Evolutionary conservation across 1,140 invertebrate species (phyloP).

Genomic region (Diploscapter pachys): DNA sequence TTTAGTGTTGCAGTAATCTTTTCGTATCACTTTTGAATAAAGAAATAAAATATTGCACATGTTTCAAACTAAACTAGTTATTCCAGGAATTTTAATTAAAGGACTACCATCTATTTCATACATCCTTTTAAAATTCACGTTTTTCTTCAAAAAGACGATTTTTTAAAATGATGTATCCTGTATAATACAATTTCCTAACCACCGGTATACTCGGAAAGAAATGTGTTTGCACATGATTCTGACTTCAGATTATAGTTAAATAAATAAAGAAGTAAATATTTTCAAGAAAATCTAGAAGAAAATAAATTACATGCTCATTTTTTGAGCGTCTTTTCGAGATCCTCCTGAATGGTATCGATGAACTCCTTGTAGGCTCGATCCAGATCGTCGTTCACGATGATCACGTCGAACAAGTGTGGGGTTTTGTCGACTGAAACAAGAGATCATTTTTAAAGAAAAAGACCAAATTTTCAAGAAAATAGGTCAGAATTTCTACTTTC

Average conservation of each 20-base stretch:
- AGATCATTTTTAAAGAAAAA: conserved; percentile 1
- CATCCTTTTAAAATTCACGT: no score
- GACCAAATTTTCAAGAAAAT: neutral
- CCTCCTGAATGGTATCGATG: conserved; percentile 41
- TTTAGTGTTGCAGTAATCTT: no score
- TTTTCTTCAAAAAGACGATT: no score
- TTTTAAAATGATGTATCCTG: no score
- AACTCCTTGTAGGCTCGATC: conserved; percentile 81
- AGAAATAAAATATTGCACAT: no score
- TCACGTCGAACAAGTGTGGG: conserved; percentile 80
- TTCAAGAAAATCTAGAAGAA: neutral
- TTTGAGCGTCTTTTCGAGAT: conserved; percentile 30
- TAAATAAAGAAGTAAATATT: neutral
- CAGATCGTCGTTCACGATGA: conserved; percentile 85
- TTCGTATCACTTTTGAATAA: no score
- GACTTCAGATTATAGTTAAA: no score
- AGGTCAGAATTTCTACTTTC: conserved; percentile 68
- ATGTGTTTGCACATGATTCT: no score
- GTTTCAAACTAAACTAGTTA: no score
- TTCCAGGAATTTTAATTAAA: no score
- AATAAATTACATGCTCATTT: conserved; percentile 4
- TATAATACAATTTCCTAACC: conserved; percentile 7
- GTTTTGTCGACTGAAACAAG: conserved; percentile 64
- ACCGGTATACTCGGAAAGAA: neutral
- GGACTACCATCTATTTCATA: no score